A percentile compares a stretch with the other conserved stretches of the same genome.
phyloP scores from a whole-genome alignment of 37 sponge, comb jelly and placozoan genomes.

The Axinella damicornis region DNA sequence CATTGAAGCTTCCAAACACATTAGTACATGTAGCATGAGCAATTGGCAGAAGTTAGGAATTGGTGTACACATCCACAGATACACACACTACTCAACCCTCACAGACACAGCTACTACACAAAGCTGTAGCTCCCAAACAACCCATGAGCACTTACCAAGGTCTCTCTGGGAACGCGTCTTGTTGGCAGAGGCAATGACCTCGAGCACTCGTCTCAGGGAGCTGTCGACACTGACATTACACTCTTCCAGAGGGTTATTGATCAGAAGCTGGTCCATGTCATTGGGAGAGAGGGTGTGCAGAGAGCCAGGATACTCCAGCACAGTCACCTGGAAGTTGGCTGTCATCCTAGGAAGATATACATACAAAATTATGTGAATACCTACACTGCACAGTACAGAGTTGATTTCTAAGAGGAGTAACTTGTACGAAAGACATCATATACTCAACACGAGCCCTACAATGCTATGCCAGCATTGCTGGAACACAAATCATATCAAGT shows the following conservation, averaged over 20 bases:
- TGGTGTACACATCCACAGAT: too few relatives aligned
- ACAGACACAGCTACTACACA: neutral
- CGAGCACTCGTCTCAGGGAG: slow-evolving; percentile 8
- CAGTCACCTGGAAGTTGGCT: slow-evolving; percentile 34
- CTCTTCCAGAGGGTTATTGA: slow-evolving; percentile 31
- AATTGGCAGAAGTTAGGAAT: too few relatives aligned
- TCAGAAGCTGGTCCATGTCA: slow-evolving; percentile 43
- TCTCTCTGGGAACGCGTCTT: slow-evolving; percentile 30
- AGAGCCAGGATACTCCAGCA: slow-evolving; percentile 34
- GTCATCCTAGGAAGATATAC: slow-evolving; percentile 1
- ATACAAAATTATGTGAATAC: neutral
- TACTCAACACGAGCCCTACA: too few relatives aligned
- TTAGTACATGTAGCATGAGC: too few relatives aligned
- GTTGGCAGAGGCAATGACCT: slow-evolving; percentile 7
- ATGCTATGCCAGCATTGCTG: too few relatives aligned
- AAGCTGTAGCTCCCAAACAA: too few relatives aligned
- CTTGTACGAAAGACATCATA: too few relatives aligned
- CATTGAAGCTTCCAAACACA: too few relatives aligned
- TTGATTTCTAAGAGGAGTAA: too few relatives aligned
- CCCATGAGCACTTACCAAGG: slow-evolving; percentile 26
- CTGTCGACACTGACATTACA: slow-evolving; percentile 36
- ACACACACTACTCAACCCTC: too few relatives aligned
- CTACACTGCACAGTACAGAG: neutral
- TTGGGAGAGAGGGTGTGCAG: slow-evolving; percentile 22
- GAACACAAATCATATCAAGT: too few relatives aligned